Base-by-base conservation (phyloP, 2,888 invertebrate genomes). In the Drosophila paranaensis region DNA sequence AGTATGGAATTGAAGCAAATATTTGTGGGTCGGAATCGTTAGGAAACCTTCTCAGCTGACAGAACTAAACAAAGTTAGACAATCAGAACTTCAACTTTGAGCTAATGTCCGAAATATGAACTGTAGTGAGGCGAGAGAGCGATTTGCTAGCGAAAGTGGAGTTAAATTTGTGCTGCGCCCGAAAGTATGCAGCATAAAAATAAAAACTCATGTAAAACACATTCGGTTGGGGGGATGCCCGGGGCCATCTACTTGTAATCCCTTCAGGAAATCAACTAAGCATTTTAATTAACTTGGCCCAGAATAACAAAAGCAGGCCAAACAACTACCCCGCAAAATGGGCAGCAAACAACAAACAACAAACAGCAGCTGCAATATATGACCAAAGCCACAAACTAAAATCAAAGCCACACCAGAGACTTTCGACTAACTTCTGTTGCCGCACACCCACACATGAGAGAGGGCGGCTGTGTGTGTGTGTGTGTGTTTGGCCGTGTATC, bases 221-320 rank as follows among this genome's bases (percentile, higher is more conserved):
- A 66, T 66, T 65, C 13, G 16, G 16, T 16, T 25, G 27, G 3
- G 11, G 27, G 16, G n/a, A 4, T 37, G 16, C 0, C 45, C 6
- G 13, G 13, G 20, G 37, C 43, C 43, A 50, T 20, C 68, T 39
- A 56, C 56, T 84, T 79, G 82, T 77, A 79, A 88, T 86, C 86
- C 83, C 83, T 82, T 80, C 67, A 88, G 83, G 83, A 88, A 84
- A 84, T 85, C 88, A 88, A 76, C 80, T 76, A 84, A 82, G 76
- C 80, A 84, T 84, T 84, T 84, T 84, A 84, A 84, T 84, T 88
- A 84, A 84, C 84, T 84, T 86, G 63, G 77, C 77, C 63, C 63
- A 71, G 67, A 74, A 58, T 53, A 58, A 43, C 40, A 64, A 55
- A 55, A 40, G 54, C 54, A 16, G 39, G 39, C 20, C 60, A 25